These are phyloP conservation scores for Pseudomyrmex cubaensis DNA, from an alignment of 1,140 invertebrate species.

Conservation along the genomic window DNA sequence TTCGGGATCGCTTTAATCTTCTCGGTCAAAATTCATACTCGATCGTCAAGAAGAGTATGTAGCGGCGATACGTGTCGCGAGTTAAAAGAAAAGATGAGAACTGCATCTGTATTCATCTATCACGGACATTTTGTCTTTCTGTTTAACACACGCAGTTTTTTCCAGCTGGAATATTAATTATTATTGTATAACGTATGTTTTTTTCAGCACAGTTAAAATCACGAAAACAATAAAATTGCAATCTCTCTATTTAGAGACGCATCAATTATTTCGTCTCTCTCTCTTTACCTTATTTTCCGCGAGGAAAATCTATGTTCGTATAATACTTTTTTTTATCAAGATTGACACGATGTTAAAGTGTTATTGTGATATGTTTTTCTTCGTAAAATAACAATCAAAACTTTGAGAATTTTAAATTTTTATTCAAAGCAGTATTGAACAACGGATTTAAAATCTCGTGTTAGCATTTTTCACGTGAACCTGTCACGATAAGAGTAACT, in stretches of 20 bases:
- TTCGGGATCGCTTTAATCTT: conserved; percentile 1
- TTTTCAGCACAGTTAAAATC: conserved; percentile 16
- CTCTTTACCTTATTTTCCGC: too few species aligned
- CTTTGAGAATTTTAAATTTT: background rate
- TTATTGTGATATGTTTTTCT: too few species aligned
- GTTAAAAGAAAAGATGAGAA: background rate
- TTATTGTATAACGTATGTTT: background rate
- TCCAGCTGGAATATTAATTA: conserved; percentile 21
- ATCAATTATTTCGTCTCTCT: too few species aligned
- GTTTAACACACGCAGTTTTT: conserved; percentile 2
- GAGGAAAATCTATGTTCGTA: too few species aligned
- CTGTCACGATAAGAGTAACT: background rate
- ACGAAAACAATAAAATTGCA: background rate
- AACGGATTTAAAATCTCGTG: background rate
- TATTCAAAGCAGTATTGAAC: background rate
- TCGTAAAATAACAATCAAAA: too few species aligned
- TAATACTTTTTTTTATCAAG: too few species aligned
- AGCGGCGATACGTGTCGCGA: conserved; percentile 24
- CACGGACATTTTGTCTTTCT: conserved; percentile 4
- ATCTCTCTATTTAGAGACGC: background rate
- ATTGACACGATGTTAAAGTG: too few species aligned
- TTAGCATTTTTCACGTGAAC: conserved; percentile 1
- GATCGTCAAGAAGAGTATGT: conserved; percentile 10
- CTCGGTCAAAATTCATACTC: conserved; percentile 23
- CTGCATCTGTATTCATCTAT: background rate